Percentiles rank a stretch among this genome's conserved stretches.
Evolutionary conservation across 2,113 vertebrate species (phyloP).

Genomic region (Odontophorus gujanensis): DNA sequence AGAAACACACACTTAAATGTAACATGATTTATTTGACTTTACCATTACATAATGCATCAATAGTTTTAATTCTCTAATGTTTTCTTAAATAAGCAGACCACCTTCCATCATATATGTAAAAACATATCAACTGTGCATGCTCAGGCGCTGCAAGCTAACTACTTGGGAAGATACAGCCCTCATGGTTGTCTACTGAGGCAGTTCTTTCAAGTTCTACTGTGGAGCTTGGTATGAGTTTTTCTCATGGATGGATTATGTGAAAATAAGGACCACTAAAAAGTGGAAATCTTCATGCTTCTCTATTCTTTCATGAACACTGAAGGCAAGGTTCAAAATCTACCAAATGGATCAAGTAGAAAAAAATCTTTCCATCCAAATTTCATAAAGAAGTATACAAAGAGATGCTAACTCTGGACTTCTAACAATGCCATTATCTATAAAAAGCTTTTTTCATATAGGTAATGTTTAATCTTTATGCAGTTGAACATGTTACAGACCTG

Average conservation of each 20-base stretch:
- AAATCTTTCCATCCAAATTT: not conserved
- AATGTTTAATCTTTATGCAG: not conserved
- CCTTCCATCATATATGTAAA: not conserved
- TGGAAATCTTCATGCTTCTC: not conserved
- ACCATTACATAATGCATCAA: not conserved
- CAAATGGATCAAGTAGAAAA: not conserved
- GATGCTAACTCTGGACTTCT: not conserved
- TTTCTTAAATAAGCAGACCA: not conserved
- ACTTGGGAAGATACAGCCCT: not conserved
- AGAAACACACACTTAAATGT: not conserved
- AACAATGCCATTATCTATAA: not conserved
- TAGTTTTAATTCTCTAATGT: not conserved
- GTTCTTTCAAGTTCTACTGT: not conserved
- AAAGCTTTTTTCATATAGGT: not conserved
- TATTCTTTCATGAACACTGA: not conserved
- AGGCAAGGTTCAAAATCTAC: not conserved
- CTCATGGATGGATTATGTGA: not conserved
- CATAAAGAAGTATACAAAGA: not conserved
- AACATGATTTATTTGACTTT: not conserved
- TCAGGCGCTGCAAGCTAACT: not conserved
- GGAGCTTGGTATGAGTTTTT: not conserved
- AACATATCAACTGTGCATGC: not conserved
- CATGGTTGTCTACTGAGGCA: not conserved
- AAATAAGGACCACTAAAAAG: not conserved
- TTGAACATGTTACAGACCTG: not conserved